Percentiles rank a stretch among this genome's conserved stretches.
Evolutionary conservation across 2,113 vertebrate genomes (phyloP).

Genomic region (Ivindomyrus marchei): DNA sequence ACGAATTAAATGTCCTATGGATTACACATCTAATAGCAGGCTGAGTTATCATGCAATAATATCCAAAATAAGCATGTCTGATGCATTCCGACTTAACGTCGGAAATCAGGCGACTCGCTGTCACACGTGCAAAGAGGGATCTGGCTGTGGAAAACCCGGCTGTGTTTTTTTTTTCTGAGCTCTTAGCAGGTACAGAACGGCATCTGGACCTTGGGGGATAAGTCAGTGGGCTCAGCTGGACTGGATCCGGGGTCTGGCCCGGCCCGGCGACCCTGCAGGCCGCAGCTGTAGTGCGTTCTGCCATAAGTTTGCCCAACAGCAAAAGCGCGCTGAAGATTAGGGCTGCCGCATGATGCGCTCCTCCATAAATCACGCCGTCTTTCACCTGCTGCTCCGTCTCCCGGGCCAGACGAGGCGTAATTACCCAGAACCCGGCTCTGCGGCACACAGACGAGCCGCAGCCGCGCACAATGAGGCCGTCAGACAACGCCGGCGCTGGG

Average conservation of each 20-base stretch:
- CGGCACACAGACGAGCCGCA: slow-evolving; percentile 81
- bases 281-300: slow-evolving; percentile 60
- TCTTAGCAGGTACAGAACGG: slow-evolving; percentile 6
- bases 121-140: background rate
- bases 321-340: slow-evolving; percentile 80
- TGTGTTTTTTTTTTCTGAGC: background rate
- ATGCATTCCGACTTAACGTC: background rate
- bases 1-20: slow-evolving; percentile 1
- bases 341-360: slow-evolving; percentile 67
- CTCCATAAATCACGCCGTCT: slow-evolving; percentile 84
- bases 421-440: slow-evolving; percentile 86
- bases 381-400: slow-evolving; percentile 80
- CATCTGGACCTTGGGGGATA: slow-evolving; percentile 12
- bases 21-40: background rate
- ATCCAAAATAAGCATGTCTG: background rate
- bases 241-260: background rate
- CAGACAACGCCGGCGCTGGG: slow-evolving; percentile 88
- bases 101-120: background rate
- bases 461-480: slow-evolving; percentile 93
- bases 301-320: slow-evolving; percentile 71
- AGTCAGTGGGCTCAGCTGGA: slow-evolving; percentile 6
- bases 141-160: background rate
- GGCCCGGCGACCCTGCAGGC: background rate
- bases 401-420: slow-evolving; percentile 89
- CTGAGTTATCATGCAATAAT: background rate